Evolutionary conservation across 2,113 vertebrate genomes (phyloP), one percentile per base, ranked within the genome.

Genomic region (Potamarius usumacintae): DNA sequence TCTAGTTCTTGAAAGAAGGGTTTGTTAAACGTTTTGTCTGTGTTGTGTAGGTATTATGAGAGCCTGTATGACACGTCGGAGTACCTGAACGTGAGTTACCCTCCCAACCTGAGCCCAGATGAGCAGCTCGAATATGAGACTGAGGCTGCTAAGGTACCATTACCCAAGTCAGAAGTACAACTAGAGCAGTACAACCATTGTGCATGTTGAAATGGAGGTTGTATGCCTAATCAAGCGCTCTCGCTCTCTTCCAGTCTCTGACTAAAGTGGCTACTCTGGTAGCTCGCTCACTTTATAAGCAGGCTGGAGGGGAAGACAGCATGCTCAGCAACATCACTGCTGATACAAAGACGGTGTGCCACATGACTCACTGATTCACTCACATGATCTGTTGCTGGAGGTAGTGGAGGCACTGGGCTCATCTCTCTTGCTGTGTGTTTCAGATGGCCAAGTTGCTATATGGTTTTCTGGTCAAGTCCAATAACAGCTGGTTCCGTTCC

Each of bases 401-500:
- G 60, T 55, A 86, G 60, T 86, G 48, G 17, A 53, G 20, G 27
- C n/a, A 53, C 30, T 78, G 63, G 72, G 10, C 50, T 60, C 50
- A 65, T 27, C 1, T 57, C 20, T 84, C 20, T 57, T 7, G 42
- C 42, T 72, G 3, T 53, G 2, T 85, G 11, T 69, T 15, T 85
- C 94, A 99, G 98, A 96, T 99, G 14, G 92, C 96, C 0, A 95
- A 94, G 65, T 91, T 99, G 94, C 94, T 99, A 0, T 99, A 97
- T 1, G 95, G 97, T 0, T 99, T 99, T 91, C 92, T 99, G 15
- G 89, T 98, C 10, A 93, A 90, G 91, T 94, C 96, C 67, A 99
- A 99, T 92, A 99, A 99, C 86, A 96, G 96, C 58, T 99, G 97
- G 97, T 96, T 99, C 89, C 96, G 97, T 88, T 94, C 97, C 1